Conservation (phyloP, 1,140 invertebrate genomes). For the Habropoda laboriosa region DNA sequence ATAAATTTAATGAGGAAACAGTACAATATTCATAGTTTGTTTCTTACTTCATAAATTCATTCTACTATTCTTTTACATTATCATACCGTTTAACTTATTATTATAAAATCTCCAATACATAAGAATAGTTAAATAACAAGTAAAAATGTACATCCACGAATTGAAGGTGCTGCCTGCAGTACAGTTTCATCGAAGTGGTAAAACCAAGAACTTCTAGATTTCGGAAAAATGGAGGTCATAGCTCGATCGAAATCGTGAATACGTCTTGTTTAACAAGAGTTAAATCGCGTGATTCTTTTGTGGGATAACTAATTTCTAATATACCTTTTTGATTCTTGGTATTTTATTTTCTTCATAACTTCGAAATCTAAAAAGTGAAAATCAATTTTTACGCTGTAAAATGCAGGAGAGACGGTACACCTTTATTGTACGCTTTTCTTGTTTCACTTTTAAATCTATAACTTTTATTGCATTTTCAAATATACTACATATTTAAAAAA, state of each 20-base stretch:
- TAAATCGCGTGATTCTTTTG: constrained; percentile 9
- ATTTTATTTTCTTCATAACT: constrained; percentile 13
- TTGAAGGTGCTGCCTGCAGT: constrained; percentile 32
- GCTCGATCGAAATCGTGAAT: constrained; percentile 29
- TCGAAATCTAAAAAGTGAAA: background rate
- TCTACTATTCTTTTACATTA: background rate
- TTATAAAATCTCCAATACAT: background rate
- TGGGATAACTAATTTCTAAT: background rate
- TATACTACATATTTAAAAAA: background rate
- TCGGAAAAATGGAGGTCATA: constrained; percentile 46
- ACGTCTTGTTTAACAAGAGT: background rate
- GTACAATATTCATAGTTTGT: background rate
- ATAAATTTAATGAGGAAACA: background rate
- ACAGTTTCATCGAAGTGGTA: constrained; percentile 27
- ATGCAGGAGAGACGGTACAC: constrained; percentile 49
- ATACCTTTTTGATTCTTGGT: constrained; percentile 3
- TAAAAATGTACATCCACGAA: constrained; percentile 9
- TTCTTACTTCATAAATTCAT: background rate
- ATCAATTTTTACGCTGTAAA: constrained; percentile 32
- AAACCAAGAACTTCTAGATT: constrained; percentile 26
- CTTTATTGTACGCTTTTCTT: constrained; percentile 31
- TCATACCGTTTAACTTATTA: background rate
- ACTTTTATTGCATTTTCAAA: background rate
- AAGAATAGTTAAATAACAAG: background rate
- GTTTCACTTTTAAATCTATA: constrained; percentile 19